phyloP scores from a whole-genome alignment of 2,888 invertebrate species.

The Rhingia campestris region DNA sequence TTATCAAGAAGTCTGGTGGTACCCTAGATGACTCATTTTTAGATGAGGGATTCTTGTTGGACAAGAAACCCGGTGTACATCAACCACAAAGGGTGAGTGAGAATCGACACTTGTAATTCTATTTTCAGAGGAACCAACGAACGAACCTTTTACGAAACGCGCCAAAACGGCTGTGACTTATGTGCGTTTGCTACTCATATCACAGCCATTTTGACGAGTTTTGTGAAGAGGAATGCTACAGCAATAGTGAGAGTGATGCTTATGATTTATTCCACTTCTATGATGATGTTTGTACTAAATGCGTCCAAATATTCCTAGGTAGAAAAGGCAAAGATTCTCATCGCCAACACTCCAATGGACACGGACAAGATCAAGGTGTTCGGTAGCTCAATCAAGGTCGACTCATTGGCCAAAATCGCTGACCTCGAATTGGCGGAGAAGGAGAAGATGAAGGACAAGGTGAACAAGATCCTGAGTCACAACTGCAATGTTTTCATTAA shows the following conservation, averaged over 20 bases:
- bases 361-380: slow-evolving; percentile 99
- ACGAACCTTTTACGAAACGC: slow-evolving; percentile 75
- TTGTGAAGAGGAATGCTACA: slow-evolving; percentile 76
- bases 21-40: slow-evolving; percentile 97
- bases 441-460: slow-evolving; percentile 99
- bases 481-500: slow-evolving; percentile 99
- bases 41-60: slow-evolving; percentile 96
- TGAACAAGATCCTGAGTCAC: slow-evolving; percentile 96
- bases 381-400: slow-evolving; percentile 96
- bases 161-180: slow-evolving; percentile 83
- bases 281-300: slow-evolving; percentile 1
- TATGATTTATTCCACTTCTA: not conserved
- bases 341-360: slow-evolving; percentile 99
- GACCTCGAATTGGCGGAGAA: slow-evolving; percentile 99
- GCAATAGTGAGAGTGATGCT: not conserved
- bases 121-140: not conserved
- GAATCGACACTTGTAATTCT: too few relatives aligned
- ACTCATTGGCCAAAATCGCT: slow-evolving; percentile 97
- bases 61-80: slow-evolving; percentile 98
- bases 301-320: slow-evolving; percentile 81
- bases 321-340: slow-evolving; percentile 97
- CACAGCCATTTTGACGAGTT: slow-evolving; percentile 83
- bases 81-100: slow-evolving; percentile 90
- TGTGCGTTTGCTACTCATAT: slow-evolving; percentile 79
- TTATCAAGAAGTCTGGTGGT: slow-evolving; percentile 98